Conservation (phyloP, 2,113 vertebrate genomes). For the Rhizomys pruinosus region DNA sequence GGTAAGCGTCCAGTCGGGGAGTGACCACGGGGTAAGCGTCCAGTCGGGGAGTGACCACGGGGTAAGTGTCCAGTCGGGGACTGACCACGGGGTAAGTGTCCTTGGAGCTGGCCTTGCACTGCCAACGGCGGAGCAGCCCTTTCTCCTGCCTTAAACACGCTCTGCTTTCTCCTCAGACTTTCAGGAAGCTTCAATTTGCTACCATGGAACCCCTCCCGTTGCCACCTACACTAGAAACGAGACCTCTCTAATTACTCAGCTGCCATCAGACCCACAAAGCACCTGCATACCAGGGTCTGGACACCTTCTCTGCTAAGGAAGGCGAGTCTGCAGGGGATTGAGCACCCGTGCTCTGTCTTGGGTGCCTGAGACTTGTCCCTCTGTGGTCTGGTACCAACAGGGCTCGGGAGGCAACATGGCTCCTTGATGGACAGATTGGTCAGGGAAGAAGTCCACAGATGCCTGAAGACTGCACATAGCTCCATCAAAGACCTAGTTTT, state of each 20-base stretch:
- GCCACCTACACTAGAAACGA: background rate
- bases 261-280: background rate
- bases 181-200: too few species aligned
- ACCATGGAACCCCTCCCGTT: background rate
- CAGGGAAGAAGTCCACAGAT: background rate
- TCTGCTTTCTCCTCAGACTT: too few species aligned
- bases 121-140: too few species aligned
- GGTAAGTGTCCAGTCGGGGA: too few species aligned
- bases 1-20: too few species aligned
- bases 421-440: background rate
- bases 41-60: too few species aligned
- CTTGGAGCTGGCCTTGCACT: too few species aligned
- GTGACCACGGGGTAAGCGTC: too few species aligned
- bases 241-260: background rate
- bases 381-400: background rate
- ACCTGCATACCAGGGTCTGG: background rate
- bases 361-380: background rate
- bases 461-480: background rate
- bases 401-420: rapidly evolving
- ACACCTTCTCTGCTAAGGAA: background rate
- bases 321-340: rapidly evolving
- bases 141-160: too few species aligned
- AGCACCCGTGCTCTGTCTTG: background rate
- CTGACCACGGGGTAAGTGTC: too few species aligned
- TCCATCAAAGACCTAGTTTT: background rate